These are phyloP conservation scores for Drosophila rubida DNA, from an alignment of 2,888 invertebrate species.

Conservation along the genomic window DNA sequence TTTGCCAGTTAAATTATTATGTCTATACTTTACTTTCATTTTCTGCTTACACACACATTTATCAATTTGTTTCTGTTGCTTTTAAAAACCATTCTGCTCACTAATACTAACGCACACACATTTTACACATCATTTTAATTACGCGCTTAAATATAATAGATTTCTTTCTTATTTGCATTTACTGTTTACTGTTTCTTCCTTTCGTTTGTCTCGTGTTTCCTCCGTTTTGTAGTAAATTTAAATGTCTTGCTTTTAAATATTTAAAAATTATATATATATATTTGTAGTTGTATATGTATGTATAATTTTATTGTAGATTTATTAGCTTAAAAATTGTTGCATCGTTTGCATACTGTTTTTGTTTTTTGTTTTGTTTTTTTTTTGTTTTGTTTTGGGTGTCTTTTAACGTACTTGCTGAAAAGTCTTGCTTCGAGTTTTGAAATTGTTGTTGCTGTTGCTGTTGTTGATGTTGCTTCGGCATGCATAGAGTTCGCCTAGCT, in stretches of 20 bases:
- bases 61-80: slow-evolving; percentile 61
- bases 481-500: slow-evolving; percentile 65
- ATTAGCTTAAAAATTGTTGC: slow-evolving; percentile 63
- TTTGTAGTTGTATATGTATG: slow-evolving; percentile 34
- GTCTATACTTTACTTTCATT: slow-evolving; percentile 30
- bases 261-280: slow-evolving; percentile 67
- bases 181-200: slow-evolving; percentile 20
- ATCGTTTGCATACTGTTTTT: slow-evolving; percentile 39
- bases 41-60: slow-evolving; percentile 47
- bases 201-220: slow-evolving; percentile 30
- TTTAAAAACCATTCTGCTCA: slow-evolving; percentile 75
- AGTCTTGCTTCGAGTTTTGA: slow-evolving; percentile 73
- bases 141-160: slow-evolving; percentile 65
- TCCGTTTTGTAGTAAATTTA: slow-evolving; percentile 54
- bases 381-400: slow-evolving; percentile 53
- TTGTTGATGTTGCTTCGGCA: slow-evolving; percentile 47
- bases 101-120: slow-evolving; percentile 78
- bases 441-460: slow-evolving; percentile 44
- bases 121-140: slow-evolving; percentile 64
- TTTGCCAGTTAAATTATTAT: slow-evolving; percentile 45
- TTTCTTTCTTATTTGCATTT: slow-evolving; percentile 52
- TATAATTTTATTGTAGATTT: slow-evolving; percentile 54
- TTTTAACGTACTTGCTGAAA: slow-evolving; percentile 54
- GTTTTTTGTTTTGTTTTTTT: too few relatives aligned
- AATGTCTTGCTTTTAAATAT: slow-evolving; percentile 65